Evolutionary conservation across 2,113 vertebrate genomes (phyloP).

Genomic region (Corynorhinus townsendii): DNA sequence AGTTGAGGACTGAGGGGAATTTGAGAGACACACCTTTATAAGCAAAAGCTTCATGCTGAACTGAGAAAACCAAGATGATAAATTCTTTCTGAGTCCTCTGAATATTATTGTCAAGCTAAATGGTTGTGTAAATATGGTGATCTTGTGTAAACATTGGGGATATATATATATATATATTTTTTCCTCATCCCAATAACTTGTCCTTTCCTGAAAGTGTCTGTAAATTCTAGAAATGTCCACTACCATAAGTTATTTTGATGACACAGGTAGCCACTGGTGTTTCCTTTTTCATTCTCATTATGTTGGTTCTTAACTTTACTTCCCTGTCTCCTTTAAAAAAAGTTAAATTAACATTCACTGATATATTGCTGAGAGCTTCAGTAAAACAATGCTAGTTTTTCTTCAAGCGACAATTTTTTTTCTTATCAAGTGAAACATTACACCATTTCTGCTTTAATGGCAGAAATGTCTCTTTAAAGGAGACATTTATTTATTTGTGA

Average conservation of each 20-base stretch:
- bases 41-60: background rate
- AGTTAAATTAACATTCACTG: conserved; percentile 9
- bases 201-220: conserved; percentile 3
- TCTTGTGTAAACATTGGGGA: background rate
- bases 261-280: background rate
- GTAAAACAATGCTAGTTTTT: conserved; percentile 19
- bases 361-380: background rate
- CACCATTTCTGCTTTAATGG: background rate
- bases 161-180: background rate
- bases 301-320: conserved; percentile 23
- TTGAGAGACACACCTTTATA: background rate
- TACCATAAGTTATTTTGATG: background rate
- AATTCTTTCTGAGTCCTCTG: background rate
- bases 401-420: conserved; percentile 41
- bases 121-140: background rate
- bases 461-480: conserved; percentile 24
- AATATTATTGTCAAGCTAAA: background rate
- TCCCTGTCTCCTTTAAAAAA: conserved; percentile 34
- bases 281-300: background rate
- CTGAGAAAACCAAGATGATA: background rate
- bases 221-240: conserved; percentile 36
- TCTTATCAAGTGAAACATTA: conserved; percentile 45
- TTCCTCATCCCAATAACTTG: background rate
- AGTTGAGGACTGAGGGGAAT: background rate
- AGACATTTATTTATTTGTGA: conserved; percentile 10